These are phyloP conservation scores for Cephalopterus ornatus DNA, from an alignment of 2,113 vertebrate species.

Conservation along the genomic window DNA sequence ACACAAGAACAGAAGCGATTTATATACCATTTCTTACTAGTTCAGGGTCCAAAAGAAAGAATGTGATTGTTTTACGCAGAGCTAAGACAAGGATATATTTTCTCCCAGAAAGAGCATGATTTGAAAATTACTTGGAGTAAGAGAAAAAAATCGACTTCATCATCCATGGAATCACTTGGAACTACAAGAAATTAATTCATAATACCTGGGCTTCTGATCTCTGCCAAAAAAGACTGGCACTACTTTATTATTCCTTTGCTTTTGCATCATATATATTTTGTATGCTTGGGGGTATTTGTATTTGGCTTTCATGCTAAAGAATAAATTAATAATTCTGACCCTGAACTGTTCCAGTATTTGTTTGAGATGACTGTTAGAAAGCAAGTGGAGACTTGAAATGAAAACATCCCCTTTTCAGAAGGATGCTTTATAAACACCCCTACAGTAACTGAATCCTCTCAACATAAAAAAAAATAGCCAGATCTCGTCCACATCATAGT, in stretches of 20 bases:
- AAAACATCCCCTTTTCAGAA: constrained; percentile 26
- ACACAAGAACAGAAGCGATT: not conserved
- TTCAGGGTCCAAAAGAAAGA: constrained; percentile 27
- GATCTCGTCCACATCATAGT: constrained; percentile 69
- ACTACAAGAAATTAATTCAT: not conserved
- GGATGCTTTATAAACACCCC: constrained; percentile 34
- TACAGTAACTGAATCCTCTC: constrained; percentile 72
- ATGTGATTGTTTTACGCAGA: constrained; percentile 40
- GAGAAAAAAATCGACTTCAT: not conserved
- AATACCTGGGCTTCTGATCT: not conserved
- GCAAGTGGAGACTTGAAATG: not conserved
- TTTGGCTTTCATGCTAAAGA: constrained; percentile 19
- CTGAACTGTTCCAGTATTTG: constrained; percentile 58
- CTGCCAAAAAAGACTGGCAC: not conserved
- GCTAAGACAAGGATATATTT: not conserved
- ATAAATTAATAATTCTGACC: constrained; percentile 11
- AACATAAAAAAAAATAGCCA: constrained; percentile 67
- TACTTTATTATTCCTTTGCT: not conserved
- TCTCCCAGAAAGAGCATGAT: not conserved
- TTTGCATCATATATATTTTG: not conserved
- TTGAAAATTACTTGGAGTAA: not conserved
- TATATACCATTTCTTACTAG: not conserved
- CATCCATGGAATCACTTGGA: not conserved
- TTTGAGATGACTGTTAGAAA: constrained; percentile 42
- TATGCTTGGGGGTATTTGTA: not conserved